Percentiles rank a stretch among this genome's conserved stretches.
phyloP scores from a whole-genome alignment of 2,797 vertebrate species.

The Lutjanus campechanus region DNA sequence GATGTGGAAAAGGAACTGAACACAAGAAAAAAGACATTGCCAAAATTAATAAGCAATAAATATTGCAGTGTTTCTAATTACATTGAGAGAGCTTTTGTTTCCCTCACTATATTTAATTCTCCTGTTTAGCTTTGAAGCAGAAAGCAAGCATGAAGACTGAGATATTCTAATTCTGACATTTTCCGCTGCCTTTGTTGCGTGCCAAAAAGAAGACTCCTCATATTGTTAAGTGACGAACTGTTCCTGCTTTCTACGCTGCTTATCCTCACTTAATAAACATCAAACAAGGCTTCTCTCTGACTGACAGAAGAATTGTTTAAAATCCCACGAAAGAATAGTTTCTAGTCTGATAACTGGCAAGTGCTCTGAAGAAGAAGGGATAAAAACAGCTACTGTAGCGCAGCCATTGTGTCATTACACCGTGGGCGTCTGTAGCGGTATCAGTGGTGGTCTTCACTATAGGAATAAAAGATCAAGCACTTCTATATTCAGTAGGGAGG shows the following conservation, averaged over 20 bases:
- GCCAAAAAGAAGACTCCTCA: conserved; percentile 45
- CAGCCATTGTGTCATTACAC: conserved; percentile 23
- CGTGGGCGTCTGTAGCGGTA: conserved; percentile 18
- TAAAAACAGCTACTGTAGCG: conserved; percentile 1
- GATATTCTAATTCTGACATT: conserved; percentile 80
- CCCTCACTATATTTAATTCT: conserved; percentile 51
- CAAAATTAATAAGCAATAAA: conserved; percentile 68
- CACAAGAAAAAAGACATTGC: conserved; percentile 58
- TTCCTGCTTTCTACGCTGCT: conserved; percentile 49
- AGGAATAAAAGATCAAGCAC: conserved; percentile 64
- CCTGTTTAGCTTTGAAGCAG: conserved; percentile 64
- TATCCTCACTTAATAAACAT: conserved; percentile 62
- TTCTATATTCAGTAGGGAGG: conserved; percentile 40
- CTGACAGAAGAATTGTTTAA: conserved; percentile 49
- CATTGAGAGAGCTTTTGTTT: conserved; percentile 55
- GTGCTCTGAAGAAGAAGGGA: conserved; percentile 23
- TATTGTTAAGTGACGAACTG: conserved; percentile 55
- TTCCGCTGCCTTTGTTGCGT: conserved; percentile 53
- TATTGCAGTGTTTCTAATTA: conserved; percentile 70
- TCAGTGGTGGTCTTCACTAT: conserved; percentile 25
- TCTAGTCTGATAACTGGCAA: conserved; percentile 50
- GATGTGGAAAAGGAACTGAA: conserved; percentile 34
- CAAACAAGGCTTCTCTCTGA: conserved; percentile 43
- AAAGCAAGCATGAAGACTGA: conserved; percentile 38
- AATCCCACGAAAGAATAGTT: conserved; percentile 38